These are phyloP conservation scores for Myanophis thanlyinensis DNA, from an alignment of 2,113 vertebrate species.

Conservation along the genomic window DNA sequence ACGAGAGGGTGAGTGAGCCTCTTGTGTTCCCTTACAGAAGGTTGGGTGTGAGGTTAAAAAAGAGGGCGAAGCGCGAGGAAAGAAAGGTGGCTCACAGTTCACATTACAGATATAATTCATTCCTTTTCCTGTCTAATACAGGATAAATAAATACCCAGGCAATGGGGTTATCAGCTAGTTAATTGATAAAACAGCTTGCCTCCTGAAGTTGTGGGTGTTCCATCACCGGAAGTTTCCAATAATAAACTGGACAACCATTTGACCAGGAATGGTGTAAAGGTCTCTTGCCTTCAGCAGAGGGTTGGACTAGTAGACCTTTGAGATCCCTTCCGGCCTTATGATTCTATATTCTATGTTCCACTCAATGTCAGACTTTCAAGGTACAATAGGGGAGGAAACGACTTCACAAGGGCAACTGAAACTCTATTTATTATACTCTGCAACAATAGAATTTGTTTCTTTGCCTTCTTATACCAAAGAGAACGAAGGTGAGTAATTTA, in stretches of 20 bases:
- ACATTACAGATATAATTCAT: no score
- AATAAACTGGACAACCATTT: no score
- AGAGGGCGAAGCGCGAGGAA: no score
- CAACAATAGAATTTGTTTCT: not conserved
- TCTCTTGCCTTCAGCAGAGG: not conserved
- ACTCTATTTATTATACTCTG: not conserved
- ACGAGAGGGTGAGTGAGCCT: no score
- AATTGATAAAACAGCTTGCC: not conserved
- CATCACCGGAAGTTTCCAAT: not conserved
- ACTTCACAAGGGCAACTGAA: not conserved
- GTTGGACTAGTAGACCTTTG: not conserved
- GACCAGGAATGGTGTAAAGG: no score
- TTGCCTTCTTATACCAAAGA: not conserved
- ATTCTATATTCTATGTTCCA: not conserved
- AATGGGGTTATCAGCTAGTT: no score
- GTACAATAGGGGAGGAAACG: not conserved
- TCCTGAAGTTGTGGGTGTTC: not conserved
- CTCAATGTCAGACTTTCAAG: not conserved
- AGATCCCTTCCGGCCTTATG: not conserved
- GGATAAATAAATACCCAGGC: no score
- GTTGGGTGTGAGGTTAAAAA: no score
- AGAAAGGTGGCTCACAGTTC: no score
- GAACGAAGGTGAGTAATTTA: not conserved
- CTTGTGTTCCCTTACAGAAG: no score
- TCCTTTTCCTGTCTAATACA: no score